Base-by-base conservation (phyloP, 2,113 vertebrate genomes). In the Heterotis niloticus region DNA sequence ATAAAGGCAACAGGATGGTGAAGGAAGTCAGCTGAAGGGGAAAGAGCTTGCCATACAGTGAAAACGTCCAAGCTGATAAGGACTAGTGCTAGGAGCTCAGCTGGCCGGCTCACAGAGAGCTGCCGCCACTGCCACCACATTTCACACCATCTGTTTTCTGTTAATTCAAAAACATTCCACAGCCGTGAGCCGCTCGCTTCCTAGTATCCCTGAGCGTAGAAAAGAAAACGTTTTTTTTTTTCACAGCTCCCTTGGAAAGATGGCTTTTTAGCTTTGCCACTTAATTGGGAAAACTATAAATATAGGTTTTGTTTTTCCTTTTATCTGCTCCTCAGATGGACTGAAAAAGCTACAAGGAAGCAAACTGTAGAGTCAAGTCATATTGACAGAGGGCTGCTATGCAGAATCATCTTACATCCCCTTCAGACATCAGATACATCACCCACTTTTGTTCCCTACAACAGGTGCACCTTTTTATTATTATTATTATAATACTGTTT, bases 61-160 rank as follows among this genome's bases (percentile, higher is more conserved):
- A 44, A 51, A 34, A 20, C 17, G 34, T 20, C 16, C 14, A 28
- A 51, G 68, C 4, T 10, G 68, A 29, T 51, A 70, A 70, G 68
- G 67, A 20, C 44, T 24, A 4, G n/a, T 13, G 52, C 44, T n/a
- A 26, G 14, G 69, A 65, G 54, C 74, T 26, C 51, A 17, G 34
- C 23, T 3, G 68, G 11, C 77, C 74, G 7, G 20, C n/a, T 69
- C 70, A 65, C 64, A 56, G 14, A 59, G 14, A 59, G 29, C 34
- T 44, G 34, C 34, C 7, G 7, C 34, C 34, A 65, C 57, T 28
- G n/a, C 52, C 60, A 11, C 18, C 72, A 23, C 62, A 72, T 79
- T 64, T 76, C 70, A 60, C 72, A 71, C 78, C 84, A 85, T 84
- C 81, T 84, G 85, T 79, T 83, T 79, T 65, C 54, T 74, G 62